A percentile compares a stretch with the other conserved stretches of the same genome.
phyloP scores from a whole-genome alignment of 1,140 invertebrate genomes.

The Brachionus sp. region DNA sequence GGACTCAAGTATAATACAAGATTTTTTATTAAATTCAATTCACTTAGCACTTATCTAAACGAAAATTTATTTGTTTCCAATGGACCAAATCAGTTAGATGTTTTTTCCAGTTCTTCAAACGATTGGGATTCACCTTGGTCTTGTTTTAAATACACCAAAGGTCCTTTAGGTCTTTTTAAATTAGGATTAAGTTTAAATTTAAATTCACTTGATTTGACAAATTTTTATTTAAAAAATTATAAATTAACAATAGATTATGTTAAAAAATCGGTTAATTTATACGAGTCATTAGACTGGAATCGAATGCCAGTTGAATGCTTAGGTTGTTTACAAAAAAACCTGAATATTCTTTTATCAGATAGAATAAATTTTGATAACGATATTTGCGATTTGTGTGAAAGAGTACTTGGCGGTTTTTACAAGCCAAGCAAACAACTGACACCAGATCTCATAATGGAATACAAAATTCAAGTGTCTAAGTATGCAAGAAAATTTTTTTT shows the following conservation, averaged over 20 bases:
- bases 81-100: not conserved
- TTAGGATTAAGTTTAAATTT: not conserved
- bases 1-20: not conserved
- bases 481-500: constrained; percentile 5
- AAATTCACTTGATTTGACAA: not conserved
- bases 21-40: constrained; percentile 22
- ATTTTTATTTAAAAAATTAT: constrained; percentile 17
- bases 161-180: constrained; percentile 4
- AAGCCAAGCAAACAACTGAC: not conserved
- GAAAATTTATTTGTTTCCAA: constrained; percentile 9
- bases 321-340: constrained; percentile 4
- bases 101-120: not conserved
- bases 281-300: not conserved
- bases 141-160: not conserved
- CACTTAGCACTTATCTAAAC: not conserved
- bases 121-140: not conserved
- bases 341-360: not conserved
- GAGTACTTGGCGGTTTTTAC: not conserved
- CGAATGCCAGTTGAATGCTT: not conserved
- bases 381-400: not conserved
- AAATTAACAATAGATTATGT: not conserved
- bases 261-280: constrained; percentile 37
- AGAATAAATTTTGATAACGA: not conserved
- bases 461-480: not conserved
- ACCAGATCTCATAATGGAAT: not conserved